Percentiles rank a stretch among this genome's conserved stretches.
Evolutionary conservation across 2,797 vertebrate species (phyloP).

Genomic region (Rhynchotus rufescens): DNA sequence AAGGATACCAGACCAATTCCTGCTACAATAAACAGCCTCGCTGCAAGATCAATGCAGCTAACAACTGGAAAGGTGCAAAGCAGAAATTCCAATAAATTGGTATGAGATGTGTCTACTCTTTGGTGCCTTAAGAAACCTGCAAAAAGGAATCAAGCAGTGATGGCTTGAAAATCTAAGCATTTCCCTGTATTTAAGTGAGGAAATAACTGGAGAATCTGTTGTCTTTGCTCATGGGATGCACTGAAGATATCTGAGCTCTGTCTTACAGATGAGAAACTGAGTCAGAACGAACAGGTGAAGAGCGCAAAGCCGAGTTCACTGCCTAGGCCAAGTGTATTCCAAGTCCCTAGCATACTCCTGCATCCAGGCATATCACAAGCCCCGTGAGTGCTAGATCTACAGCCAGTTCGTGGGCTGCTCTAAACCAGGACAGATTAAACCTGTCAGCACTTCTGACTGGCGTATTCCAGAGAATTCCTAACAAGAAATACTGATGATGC

Average conservation of each 20-base stretch:
- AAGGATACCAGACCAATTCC: not conserved
- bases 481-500: not conserved
- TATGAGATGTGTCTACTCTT: not conserved
- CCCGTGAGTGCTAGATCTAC: not conserved
- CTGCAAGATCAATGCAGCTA: not conserved
- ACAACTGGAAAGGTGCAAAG: not conserved
- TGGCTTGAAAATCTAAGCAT: not conserved
- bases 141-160: not conserved
- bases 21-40: too few relatives aligned
- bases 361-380: not conserved
- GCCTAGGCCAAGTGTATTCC: not conserved
- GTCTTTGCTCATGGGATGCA: not conserved
- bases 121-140: not conserved
- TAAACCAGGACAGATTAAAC: not conserved
- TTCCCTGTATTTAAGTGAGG: not conserved
- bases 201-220: not conserved
- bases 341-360: constrained; percentile 3
- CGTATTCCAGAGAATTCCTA: constrained; percentile 21
- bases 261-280: not conserved
- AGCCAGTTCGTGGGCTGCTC: not conserved
- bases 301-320: not conserved
- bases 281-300: not conserved
- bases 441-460: constrained; percentile 5
- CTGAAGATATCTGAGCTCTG: not conserved
- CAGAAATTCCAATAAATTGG: not conserved